Conservation (phyloP, 2,797 vertebrate species). For the Xyrichtys novacula region DNA sequence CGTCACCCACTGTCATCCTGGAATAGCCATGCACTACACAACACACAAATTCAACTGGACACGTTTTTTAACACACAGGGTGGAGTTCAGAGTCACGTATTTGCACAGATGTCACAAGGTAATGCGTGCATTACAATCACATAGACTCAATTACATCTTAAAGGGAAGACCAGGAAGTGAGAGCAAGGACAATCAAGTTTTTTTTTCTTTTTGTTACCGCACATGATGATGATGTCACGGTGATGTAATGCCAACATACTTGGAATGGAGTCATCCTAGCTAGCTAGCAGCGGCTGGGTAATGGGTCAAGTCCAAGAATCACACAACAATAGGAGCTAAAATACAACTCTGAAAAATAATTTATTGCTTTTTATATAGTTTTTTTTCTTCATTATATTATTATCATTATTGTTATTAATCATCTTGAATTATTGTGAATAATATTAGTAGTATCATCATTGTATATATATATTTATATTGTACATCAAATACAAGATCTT, state of each 20-base stretch:
- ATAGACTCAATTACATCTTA: constrained; percentile 72
- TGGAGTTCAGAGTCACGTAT: constrained; percentile 64
- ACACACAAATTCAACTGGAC: constrained; percentile 71
- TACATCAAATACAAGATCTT: constrained; percentile 97
- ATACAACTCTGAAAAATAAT: constrained; percentile 99
- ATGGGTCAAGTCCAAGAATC: constrained; percentile 92
- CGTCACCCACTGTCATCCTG: constrained; percentile 57
- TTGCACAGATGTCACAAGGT: constrained; percentile 72
- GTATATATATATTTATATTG: constrained; percentile 72
- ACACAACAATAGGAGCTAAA: constrained; percentile 98
- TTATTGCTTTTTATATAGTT: constrained; percentile 95
- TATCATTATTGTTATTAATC: constrained; percentile 79
- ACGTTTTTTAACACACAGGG: constrained; percentile 55
- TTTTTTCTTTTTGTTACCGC: constrained; percentile 31
- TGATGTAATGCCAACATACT: constrained; percentile 55
- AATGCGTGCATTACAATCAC: constrained; percentile 73
- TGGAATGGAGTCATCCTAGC: constrained; percentile 64
- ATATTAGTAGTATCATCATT: constrained; percentile 80
- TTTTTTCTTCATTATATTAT: constrained; percentile 84
- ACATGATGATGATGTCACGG: constrained; percentile 20
- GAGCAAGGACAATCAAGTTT: constrained; percentile 34
- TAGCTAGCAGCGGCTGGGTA: constrained; percentile 91
- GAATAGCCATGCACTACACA: constrained; percentile 78
- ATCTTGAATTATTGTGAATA: constrained; percentile 84
- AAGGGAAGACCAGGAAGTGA: constrained; percentile 63